A percentile compares a stretch with the other conserved stretches of the same genome.
Evolutionary conservation across 2,797 vertebrate species (phyloP).

Genomic region (Callimico goeldii): DNA sequence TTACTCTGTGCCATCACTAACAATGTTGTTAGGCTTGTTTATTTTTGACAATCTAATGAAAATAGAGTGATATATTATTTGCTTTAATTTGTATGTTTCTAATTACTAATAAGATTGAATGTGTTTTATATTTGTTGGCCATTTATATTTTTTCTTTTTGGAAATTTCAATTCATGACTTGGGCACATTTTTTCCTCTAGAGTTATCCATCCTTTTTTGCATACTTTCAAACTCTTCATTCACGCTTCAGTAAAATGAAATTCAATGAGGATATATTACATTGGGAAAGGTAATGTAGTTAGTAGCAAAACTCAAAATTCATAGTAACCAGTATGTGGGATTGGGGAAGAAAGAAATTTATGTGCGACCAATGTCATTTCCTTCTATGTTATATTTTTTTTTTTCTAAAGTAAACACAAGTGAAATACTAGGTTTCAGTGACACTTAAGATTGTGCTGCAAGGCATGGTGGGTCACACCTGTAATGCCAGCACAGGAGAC

Average conservation of each 20-base stretch:
- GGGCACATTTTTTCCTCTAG: neutral
- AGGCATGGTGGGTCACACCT: no score
- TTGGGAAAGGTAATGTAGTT: neutral
- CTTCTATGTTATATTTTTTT: slow-evolving; percentile 33
- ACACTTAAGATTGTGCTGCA: neutral
- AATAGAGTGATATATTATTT: slow-evolving; percentile 22
- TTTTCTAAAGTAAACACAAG: slow-evolving; percentile 35
- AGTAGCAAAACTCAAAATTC: neutral
- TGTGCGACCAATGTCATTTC: neutral
- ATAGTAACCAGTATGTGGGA: neutral
- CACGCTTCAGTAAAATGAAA: slow-evolving; percentile 8
- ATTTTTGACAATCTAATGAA: slow-evolving; percentile 2
- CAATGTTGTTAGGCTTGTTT: neutral
- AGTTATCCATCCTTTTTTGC: neutral
- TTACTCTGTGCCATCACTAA: neutral
- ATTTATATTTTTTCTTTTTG: slow-evolving; percentile 19
- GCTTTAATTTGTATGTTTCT: slow-evolving; percentile 8
- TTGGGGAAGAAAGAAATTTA: neutral
- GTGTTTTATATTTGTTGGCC: neutral
- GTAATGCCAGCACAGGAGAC: no score
- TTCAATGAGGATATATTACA: neutral
- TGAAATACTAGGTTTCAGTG: slow-evolving; percentile 33
- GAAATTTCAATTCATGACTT: slow-evolving; percentile 39
- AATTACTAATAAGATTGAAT: neutral
- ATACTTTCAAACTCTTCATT: slow-evolving; percentile 36